phyloP scores from a whole-genome alignment of 2,113 vertebrate species.

The Charina bottae region DNA sequence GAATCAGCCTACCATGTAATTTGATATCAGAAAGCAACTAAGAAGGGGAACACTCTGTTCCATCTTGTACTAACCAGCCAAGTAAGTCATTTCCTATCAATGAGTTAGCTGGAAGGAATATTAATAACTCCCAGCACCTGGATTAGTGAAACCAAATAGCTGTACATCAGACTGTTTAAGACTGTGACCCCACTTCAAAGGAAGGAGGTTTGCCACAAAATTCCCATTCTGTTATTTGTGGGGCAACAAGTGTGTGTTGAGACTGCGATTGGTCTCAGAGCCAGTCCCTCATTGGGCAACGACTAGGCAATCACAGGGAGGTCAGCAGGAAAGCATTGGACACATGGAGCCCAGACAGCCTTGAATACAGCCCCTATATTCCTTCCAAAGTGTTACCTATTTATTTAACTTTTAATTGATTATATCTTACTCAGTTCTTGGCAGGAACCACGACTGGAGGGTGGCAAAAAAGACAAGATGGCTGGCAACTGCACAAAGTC shows the following conservation, averaged over 20 bases:
- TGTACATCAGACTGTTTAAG: conserved; percentile 38
- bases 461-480: not conserved
- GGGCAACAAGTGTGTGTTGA: not conserved
- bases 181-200: not conserved
- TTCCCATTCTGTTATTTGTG: not conserved
- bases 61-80: conserved; percentile 55
- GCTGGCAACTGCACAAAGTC: not conserved
- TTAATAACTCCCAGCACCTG: conserved; percentile 52
- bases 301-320: not conserved
- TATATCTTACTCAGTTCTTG: not conserved
- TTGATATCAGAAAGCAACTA: conserved; percentile 42
- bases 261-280: not conserved
- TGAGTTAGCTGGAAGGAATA: conserved; percentile 48
- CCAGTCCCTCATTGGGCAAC: not conserved
- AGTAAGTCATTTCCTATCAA: conserved; percentile 49
- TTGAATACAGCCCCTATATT: not conserved
- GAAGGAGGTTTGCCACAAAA: not conserved
- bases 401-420: not conserved
- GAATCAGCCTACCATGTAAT: conserved; percentile 58
- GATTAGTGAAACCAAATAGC: conserved; percentile 44
- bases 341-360: not conserved
- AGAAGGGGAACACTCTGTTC: conserved; percentile 31
- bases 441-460: not conserved
- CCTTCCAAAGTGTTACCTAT: not conserved
- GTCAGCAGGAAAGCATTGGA: not conserved